Conservation (phyloP, 1,140 invertebrate species). For the Tigriopus japonicus region DNA sequence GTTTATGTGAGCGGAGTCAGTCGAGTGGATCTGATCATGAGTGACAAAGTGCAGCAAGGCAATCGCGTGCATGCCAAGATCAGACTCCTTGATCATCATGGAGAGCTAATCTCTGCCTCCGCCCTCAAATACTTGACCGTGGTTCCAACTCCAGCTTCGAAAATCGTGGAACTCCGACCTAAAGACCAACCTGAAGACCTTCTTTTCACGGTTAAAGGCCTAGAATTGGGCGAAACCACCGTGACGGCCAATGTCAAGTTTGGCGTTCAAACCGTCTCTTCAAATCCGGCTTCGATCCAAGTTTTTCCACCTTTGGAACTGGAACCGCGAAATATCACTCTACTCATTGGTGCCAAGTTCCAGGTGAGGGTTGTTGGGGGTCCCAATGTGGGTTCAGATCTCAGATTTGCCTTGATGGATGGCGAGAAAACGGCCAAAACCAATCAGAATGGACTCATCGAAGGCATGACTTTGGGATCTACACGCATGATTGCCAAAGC, state of each 20-base stretch:
- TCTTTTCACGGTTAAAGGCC: background rate
- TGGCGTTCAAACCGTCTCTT: background rate
- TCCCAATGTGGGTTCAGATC: background rate
- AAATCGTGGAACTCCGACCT: background rate
- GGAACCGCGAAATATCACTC: conserved; percentile 5
- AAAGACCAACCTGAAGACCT: background rate
- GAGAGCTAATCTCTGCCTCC: background rate
- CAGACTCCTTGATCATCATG: background rate
- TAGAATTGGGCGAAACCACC: background rate
- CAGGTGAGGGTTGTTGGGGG: background rate
- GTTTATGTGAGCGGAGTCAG: background rate
- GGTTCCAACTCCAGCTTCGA: background rate
- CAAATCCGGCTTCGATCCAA: background rate
- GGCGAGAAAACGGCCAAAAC: background rate
- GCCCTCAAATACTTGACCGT: background rate
- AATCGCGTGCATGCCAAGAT: background rate
- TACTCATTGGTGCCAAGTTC: conserved; percentile 5
- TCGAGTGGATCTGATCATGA: background rate
- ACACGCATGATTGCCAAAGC: background rate
- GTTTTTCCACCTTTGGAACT: conserved; percentile 7
- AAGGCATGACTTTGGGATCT: background rate
- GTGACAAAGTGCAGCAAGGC: background rate
- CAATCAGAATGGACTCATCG: background rate
- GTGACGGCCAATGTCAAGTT: background rate
- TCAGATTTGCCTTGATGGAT: background rate